phyloP scores from a whole-genome alignment of 2,113 vertebrate genomes.

The Nothobranchius kuhntae region DNA sequence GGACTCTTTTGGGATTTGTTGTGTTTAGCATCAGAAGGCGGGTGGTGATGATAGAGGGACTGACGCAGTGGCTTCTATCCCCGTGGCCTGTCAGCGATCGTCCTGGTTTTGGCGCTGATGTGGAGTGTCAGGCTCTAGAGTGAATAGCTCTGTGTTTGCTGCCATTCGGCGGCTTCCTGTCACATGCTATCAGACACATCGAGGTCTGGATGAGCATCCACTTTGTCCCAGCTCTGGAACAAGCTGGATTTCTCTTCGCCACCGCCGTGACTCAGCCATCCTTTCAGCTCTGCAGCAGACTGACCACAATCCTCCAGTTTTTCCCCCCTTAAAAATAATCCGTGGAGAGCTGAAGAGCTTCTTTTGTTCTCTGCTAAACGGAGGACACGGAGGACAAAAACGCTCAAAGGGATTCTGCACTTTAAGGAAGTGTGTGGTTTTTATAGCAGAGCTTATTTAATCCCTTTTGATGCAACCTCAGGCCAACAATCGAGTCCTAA shows the following conservation, averaged over 20 bases:
- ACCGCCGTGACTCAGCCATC: conserved; percentile 1
- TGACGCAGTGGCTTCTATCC: background rate
- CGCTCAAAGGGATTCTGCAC: background rate
- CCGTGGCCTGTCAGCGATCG: background rate
- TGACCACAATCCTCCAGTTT: conserved; percentile 3
- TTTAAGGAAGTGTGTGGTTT: conserved; percentile 7
- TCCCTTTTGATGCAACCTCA: conserved; percentile 1
- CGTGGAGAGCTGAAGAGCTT: conserved; percentile 17
- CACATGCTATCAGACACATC: conserved; percentile 6
- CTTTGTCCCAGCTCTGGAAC: conserved; percentile 26
- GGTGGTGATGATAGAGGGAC: background rate
- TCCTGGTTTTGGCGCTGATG: background rate
- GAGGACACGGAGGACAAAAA: conserved; percentile 8
- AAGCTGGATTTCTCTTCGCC: background rate
- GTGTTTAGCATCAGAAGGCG: background rate
- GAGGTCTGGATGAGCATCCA: conserved; percentile 9
- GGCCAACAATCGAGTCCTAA: conserved; percentile 3
- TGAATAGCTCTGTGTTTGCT: conserved; percentile 4
- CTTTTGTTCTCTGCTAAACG: conserved; percentile 26
- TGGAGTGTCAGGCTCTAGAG: background rate
- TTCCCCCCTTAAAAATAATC: conserved; percentile 13
- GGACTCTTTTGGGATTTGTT: background rate
- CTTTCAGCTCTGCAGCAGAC: conserved; percentile 17
- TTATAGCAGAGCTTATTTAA: background rate
- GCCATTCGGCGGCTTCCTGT: conserved; percentile 29